These are phyloP conservation scores for Bombylius discolor DNA, from an alignment of 2,888 invertebrate genomes.

Conservation along the genomic window DNA sequence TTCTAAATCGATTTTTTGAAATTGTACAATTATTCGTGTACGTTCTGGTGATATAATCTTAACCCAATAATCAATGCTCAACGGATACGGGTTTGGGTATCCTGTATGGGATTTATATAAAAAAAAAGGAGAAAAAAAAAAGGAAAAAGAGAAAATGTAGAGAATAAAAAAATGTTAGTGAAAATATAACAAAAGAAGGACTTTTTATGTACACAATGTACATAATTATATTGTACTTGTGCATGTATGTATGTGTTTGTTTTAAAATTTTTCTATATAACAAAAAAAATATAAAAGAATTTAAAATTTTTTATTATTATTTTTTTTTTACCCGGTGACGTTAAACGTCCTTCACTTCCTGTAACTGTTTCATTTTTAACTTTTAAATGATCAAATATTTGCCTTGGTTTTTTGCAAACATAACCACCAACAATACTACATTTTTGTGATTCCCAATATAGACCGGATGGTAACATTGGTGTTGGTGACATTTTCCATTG, in stretches of 20 bases:
- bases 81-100: conserved; percentile 58
- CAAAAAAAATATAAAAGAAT: not conserved
- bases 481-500: conserved; percentile 56
- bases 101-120: conserved; percentile 20
- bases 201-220: too few relatives aligned
- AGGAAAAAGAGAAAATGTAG: not conserved
- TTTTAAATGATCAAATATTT: conserved; percentile 22
- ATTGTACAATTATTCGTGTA: conserved; percentile 54
- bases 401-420: conserved; percentile 45
- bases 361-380: conserved; percentile 48
- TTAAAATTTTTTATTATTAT: not conserved
- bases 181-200: too few relatives aligned
- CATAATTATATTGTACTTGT: too few relatives aligned
- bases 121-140: not conserved
- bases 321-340: conserved; percentile 43
- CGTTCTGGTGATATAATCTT: conserved; percentile 51
- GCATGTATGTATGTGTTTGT: too few relatives aligned
- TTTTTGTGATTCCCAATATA: conserved; percentile 56
- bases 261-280: too few relatives aligned
- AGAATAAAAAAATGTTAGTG: too few relatives aligned
- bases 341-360: conserved; percentile 48
- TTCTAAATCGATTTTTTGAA: conserved; percentile 57
- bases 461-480: conserved; percentile 51
- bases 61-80: conserved; percentile 57
- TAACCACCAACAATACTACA: conserved; percentile 55